Conservation (phyloP, 2,888 invertebrate species). For the Eucera pruinosa region DNA sequence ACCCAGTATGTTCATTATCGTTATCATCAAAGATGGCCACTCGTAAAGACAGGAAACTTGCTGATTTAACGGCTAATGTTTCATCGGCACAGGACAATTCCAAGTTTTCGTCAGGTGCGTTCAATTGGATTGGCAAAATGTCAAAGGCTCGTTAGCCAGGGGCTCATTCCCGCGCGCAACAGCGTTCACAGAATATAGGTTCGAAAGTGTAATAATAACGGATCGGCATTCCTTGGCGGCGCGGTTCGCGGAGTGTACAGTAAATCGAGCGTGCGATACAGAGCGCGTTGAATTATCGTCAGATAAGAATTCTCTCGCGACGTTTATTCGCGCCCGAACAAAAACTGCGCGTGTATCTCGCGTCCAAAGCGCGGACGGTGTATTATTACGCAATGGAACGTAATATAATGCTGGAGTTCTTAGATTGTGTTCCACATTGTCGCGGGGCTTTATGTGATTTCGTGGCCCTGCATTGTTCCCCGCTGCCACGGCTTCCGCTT, state of each 20-base stretch:
- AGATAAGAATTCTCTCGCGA: conserved; percentile 57
- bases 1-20: not conserved
- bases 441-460: conserved; percentile 50
- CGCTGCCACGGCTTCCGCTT: not conserved
- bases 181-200: conserved; percentile 57
- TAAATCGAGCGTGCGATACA: conserved; percentile 62
- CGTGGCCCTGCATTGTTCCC: conserved; percentile 31
- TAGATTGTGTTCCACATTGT: conserved; percentile 58
- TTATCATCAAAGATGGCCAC: not conserved
- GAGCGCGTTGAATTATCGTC: conserved; percentile 56
- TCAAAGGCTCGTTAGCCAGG: conserved; percentile 67
- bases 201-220: conserved; percentile 68
- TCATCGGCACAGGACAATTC: conserved; percentile 15
- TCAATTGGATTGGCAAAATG: conserved; percentile 66
- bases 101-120: conserved; percentile 38
- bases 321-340: conserved; percentile 57
- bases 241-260: conserved; percentile 42
- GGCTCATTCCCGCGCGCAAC: conserved; percentile 41
- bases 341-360: conserved; percentile 50
- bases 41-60: not conserved
- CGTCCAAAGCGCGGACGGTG: conserved; percentile 44
- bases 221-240: conserved; percentile 63
- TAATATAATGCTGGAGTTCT: conserved; percentile 57
- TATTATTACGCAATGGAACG: conserved; percentile 55
- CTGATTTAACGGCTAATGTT: not conserved